Evolutionary conservation across 2,113 vertebrate species (phyloP), one percentile per base, ranked within the genome.

Genomic region (Macquaria australasica): DNA sequence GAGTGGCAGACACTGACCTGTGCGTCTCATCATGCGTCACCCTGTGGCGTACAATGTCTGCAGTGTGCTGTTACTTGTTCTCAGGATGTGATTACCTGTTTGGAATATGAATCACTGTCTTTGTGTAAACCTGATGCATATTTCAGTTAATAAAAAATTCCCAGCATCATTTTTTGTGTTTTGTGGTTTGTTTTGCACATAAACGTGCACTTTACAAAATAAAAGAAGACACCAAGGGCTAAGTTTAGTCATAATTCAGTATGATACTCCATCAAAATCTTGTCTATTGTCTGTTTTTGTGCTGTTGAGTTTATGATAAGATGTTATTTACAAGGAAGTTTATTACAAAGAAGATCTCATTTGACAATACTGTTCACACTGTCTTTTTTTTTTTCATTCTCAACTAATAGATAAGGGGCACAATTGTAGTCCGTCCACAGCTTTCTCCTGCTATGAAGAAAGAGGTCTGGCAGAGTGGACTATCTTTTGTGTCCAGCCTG

Each of bases 101-200:
- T 64, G 34, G 18, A 85, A 68, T 43, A 77, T 79, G 76, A 85
- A 31, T 81, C 67, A 9, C 20, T 77, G 69, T 55, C 48, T 43
- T 56, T 88, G n/a, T 84, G 5, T 69, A n/a, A 70, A 82, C 39
- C 34, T 48, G 69, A 78, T 73, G 12, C 43, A 79, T 82, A 16
- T 84, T 87, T 87, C 84, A 41, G 58, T 76, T 56, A 94, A 86
- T 94, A 93, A 95, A 95, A 48, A 67, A 64, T 73, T 87, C 45
- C 62, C 72, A 84, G 86, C 89, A 94, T 91, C 55, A 75, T 39
- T 59, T 59, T 34, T 70, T 89, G 73, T 89, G 41, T 79, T 67
- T 55, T 83, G 59, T 51, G 25, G 2, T 83, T 71, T 73, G 2
- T 48, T 77, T 71, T 72, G 20, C 5, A 34, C 43, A 23, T 21